Evolutionary conservation across 2,888 invertebrate genomes (phyloP).

Genomic region (Junonia oenone): DNA sequence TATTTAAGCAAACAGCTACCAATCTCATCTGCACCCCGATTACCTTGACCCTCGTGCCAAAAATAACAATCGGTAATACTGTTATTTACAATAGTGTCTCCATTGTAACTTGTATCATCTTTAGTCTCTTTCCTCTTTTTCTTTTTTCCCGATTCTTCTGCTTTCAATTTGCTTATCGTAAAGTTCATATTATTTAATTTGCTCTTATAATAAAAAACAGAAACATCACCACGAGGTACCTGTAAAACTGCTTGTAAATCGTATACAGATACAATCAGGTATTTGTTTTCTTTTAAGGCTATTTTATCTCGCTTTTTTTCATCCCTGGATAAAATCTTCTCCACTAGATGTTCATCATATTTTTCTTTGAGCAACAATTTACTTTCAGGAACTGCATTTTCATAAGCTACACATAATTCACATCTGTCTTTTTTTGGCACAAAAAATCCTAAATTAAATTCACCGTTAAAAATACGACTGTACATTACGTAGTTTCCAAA

Average conservation of each 20-base stretch:
- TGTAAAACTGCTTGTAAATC: constrained; percentile 7
- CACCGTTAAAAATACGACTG: constrained; percentile 3
- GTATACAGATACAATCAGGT: constrained; percentile 2
- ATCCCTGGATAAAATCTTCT: constrained; percentile 6
- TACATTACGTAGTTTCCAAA: constrained; percentile 8
- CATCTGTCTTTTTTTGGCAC: constrained; percentile 7
- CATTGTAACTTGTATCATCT: not conserved
- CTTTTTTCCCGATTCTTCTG: constrained; percentile 1
- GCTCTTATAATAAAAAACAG: constrained; percentile 7
- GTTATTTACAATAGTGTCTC: constrained; percentile 3
- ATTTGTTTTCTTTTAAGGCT: constrained; percentile 1
- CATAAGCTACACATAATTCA: constrained; percentile 8
- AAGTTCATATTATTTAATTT: constrained; percentile 1
- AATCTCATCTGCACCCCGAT: constrained; percentile 13
- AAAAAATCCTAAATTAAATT: constrained; percentile 7
- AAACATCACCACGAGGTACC: constrained; percentile 7
- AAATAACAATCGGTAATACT: constrained; percentile 11
- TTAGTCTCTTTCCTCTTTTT: not conserved
- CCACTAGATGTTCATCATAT: constrained; percentile 6
- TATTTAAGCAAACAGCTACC: constrained; percentile 12
- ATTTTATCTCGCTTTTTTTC: constrained; percentile 6
- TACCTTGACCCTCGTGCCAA: constrained; percentile 10
- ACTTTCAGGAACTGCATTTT: constrained; percentile 6
- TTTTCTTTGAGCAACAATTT: not conserved
- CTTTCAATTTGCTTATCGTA: constrained; percentile 6